Conservation (phyloP, 2,113 vertebrate species). For the Elanus axillaris region DNA sequence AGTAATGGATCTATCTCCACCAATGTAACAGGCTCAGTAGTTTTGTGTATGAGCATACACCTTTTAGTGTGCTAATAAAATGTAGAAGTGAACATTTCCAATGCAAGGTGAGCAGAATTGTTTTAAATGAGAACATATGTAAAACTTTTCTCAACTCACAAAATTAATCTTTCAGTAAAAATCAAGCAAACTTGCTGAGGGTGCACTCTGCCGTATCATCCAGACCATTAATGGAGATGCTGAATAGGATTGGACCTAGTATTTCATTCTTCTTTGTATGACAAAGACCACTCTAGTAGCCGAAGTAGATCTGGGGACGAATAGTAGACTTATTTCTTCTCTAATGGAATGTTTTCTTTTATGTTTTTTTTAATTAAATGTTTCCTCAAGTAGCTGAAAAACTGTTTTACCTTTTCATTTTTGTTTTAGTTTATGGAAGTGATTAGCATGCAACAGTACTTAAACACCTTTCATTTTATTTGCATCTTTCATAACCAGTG, state of each 20-base stretch:
- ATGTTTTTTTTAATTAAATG: neutral
- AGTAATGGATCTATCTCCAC: neutral
- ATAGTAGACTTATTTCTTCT: neutral
- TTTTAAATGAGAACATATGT: neutral
- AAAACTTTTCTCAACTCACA: neutral
- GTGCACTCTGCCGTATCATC: neutral
- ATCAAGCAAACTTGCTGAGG: neutral
- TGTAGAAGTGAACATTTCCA: neutral
- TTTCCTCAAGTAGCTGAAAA: neutral
- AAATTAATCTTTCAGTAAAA: neutral
- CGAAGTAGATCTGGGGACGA: neutral
- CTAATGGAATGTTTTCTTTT: neutral
- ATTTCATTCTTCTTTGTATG: neutral
- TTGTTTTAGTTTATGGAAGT: neutral
- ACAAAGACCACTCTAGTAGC: neutral
- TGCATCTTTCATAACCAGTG: neutral
- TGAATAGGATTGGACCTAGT: neutral
- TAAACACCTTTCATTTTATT: neutral
- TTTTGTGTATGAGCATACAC: neutral
- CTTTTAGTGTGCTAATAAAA: neutral
- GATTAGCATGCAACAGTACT: neutral
- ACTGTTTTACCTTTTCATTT: neutral
- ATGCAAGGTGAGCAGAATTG: neutral
- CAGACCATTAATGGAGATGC: neutral
- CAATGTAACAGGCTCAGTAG: rapidly evolving